Evolutionary conservation across 2,888 invertebrate genomes (phyloP).

Genomic region (Idaea straminata): DNA sequence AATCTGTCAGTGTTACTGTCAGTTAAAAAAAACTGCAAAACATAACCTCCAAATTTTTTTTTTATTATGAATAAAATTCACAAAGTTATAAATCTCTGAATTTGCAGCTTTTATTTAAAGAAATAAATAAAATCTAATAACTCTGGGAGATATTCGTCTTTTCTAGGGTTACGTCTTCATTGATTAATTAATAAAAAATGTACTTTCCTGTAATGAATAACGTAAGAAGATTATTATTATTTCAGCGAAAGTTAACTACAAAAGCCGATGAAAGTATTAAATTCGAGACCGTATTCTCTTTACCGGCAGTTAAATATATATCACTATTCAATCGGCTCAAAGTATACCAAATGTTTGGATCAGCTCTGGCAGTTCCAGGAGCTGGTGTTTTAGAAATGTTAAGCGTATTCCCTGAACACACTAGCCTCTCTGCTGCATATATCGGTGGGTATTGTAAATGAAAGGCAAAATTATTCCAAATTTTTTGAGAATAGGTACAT

Average conservation of each 20-base stretch:
- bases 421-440: slow-evolving; percentile 51
- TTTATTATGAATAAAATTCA: too few species aligned
- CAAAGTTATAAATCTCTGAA: neutral
- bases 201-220: neutral
- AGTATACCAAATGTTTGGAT: slow-evolving; percentile 69
- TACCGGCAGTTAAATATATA: slow-evolving; percentile 67
- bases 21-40: neutral
- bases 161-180: too few species aligned
- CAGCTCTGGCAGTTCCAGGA: slow-evolving; percentile 61
- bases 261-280: slow-evolving; percentile 15
- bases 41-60: neutral
- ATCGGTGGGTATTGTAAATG: slow-evolving; percentile 50
- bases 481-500: neutral
- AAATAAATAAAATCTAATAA: neutral
- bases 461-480: neutral
- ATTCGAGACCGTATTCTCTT: slow-evolving; percentile 64
- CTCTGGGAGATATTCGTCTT: neutral
- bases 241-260: slow-evolving; percentile 11
- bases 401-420: slow-evolving; percentile 47
- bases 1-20: neutral
- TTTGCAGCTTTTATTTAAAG: neutral
- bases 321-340: slow-evolving; percentile 76
- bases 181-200: neutral
- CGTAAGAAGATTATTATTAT: neutral
- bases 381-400: slow-evolving; percentile 61